A percentile compares a stretch with the other conserved stretches of the same genome.
Evolutionary conservation across 2,113 vertebrate genomes (phyloP).

Genomic region (Garra rufa): DNA sequence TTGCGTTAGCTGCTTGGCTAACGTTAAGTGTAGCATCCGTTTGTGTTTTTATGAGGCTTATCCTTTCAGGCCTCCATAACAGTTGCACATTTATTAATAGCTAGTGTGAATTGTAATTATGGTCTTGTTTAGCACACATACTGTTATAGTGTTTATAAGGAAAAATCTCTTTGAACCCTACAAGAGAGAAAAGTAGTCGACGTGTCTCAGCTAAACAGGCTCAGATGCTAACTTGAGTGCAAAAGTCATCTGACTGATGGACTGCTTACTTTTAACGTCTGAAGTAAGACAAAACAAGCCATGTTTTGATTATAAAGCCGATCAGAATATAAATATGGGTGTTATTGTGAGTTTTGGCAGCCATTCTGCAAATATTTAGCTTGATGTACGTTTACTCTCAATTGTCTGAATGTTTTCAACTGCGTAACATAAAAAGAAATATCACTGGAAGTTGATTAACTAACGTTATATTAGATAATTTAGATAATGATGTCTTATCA

Average conservation of each 20-base stretch:
- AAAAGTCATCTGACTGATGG: slow-evolving; percentile 2
- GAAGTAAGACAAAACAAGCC: neutral
- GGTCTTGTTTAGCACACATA: neutral
- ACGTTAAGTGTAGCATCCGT: slow-evolving; percentile 39
- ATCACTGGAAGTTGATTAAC: neutral
- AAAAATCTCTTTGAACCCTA: neutral
- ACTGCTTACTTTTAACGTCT: neutral
- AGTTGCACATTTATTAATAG: neutral
- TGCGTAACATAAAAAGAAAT: neutral
- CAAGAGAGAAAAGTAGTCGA: slow-evolving; percentile 18
- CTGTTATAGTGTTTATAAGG: neutral
- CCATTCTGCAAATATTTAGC: neutral
- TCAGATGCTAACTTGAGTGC: slow-evolving; percentile 26
- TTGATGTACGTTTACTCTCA: neutral
- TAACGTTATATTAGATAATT: neutral
- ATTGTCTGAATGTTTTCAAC: neutral
- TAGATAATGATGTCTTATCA: neutral
- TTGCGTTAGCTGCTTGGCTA: slow-evolving; percentile 34
- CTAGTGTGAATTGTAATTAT: too few species aligned
- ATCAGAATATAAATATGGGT: neutral
- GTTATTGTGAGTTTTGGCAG: neutral
- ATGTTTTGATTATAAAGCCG: neutral
- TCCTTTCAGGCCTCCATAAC: neutral
- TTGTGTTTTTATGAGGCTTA: slow-evolving; percentile 34
- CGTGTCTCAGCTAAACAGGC: slow-evolving; percentile 36